A percentile compares a stretch with the other conserved stretches of the same genome.
Evolutionary conservation across 2,797 vertebrate genomes (phyloP).

Genomic region (Pterois miles): DNA sequence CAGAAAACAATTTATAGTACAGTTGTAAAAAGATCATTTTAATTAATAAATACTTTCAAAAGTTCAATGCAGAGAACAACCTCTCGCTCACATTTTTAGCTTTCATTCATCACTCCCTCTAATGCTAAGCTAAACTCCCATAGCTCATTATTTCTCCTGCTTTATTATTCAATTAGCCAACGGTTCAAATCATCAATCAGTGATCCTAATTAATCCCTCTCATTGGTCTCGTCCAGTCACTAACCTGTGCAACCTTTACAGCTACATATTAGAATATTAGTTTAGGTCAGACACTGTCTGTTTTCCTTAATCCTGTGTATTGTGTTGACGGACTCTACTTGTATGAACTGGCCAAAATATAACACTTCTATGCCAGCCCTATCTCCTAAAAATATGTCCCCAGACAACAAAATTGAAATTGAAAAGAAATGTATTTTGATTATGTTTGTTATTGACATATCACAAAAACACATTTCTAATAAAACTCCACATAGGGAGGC

Average conservation of each 20-base stretch:
- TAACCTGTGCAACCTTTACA: slow-evolving; percentile 4
- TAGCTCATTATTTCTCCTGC: slow-evolving; percentile 30
- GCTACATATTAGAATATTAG: no score
- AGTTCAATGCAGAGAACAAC: background rate
- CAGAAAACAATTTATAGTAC: no score
- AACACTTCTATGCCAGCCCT: background rate
- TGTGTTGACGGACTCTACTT: background rate
- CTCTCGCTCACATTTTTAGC: background rate
- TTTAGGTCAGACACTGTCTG: background rate
- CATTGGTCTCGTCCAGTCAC: slow-evolving; percentile 32
- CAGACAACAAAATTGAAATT: no score
- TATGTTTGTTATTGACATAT: no score
- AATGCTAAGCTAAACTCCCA: background rate
- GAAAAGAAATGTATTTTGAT: no score
- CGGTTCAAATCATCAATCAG: slow-evolving; percentile 35
- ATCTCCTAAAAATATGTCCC: no score
- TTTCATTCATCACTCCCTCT: background rate
- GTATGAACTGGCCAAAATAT: background rate
- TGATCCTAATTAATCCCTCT: slow-evolving; percentile 37
- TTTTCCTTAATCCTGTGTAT: background rate
- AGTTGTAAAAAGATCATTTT: no score
- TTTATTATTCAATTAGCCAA: slow-evolving; percentile 51
- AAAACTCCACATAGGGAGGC: no score
- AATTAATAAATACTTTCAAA: background rate
- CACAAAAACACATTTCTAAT: no score